These are phyloP conservation scores for Nansenia antarctica DNA, from an alignment of 2,113 vertebrate species.

Conservation along the genomic window DNA sequence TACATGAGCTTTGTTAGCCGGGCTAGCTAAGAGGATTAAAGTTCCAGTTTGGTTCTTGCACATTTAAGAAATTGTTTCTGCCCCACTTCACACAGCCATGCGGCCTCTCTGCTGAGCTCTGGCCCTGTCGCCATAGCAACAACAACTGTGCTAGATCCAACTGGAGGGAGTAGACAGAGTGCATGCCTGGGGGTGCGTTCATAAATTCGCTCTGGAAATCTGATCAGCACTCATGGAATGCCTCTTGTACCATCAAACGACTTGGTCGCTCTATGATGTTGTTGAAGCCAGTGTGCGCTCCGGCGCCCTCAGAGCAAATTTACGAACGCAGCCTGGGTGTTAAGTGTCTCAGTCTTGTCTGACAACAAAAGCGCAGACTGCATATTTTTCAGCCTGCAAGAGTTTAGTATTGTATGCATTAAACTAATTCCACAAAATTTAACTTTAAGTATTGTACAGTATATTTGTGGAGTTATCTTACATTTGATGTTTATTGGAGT, in stretches of 20 bases:
- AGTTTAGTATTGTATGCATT: slow-evolving; percentile 11
- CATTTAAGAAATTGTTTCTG: slow-evolving; percentile 80
- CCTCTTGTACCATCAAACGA: too few relatives aligned
- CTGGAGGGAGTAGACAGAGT: slow-evolving; percentile 47
- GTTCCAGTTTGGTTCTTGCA: slow-evolving; percentile 76
- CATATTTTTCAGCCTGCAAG: slow-evolving; percentile 29
- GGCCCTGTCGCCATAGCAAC: slow-evolving; percentile 66
- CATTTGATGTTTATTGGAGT: background rate
- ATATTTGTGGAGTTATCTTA: background rate
- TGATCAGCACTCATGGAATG: too few relatives aligned
- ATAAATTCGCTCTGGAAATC: too few relatives aligned
- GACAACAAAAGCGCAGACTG: slow-evolving; percentile 42
- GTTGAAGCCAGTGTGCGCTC: too few relatives aligned
- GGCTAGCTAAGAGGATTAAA: slow-evolving; percentile 77
- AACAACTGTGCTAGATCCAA: slow-evolving; percentile 45
- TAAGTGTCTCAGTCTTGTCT: slow-evolving; percentile 32
- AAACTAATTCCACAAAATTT: background rate
- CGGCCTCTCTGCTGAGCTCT: slow-evolving; percentile 57
- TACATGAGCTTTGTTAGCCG: slow-evolving; percentile 67
- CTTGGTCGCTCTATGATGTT: too few relatives aligned
- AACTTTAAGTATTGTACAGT: background rate
- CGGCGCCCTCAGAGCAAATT: too few relatives aligned
- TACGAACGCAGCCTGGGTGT: slow-evolving; percentile 22
- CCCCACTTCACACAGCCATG: slow-evolving; percentile 71
- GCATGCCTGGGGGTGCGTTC: too few relatives aligned